Conservation (phyloP, 2,797 vertebrate genomes). For the Chiroxiphia lanceolata region DNA sequence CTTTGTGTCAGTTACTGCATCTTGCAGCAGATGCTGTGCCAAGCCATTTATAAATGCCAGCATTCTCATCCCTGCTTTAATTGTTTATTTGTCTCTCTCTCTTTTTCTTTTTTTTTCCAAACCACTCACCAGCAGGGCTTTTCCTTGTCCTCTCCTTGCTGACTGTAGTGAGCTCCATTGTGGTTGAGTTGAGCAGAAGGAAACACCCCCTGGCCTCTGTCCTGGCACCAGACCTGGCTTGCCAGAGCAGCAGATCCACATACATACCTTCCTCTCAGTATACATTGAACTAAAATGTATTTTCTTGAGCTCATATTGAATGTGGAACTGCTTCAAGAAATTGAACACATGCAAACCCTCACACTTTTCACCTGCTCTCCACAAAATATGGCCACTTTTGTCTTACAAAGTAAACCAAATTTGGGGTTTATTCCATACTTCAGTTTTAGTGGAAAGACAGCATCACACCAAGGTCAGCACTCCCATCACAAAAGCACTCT, state of each 20-base stretch:
- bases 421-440: not conserved
- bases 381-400: not conserved
- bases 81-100: not conserved
- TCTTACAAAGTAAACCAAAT: not conserved
- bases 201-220: not conserved
- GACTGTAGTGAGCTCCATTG: not conserved
- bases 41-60: constrained; percentile 40
- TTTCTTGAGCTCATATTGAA: not conserved
- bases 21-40: not conserved
- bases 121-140: not conserved
- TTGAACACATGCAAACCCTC: not conserved
- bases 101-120: not conserved
- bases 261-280: not conserved
- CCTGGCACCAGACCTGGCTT: not conserved
- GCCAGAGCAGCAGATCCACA: not conserved
- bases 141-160: not conserved
- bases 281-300: fast-evolving
- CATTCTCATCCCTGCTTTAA: not conserved
- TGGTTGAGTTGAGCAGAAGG: not conserved
- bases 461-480: not conserved
- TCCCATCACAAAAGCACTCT: not conserved
- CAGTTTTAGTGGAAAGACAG: not conserved
- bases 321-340: not conserved
- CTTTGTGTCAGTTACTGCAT: not conserved
- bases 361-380: not conserved